Evolutionary conservation across 2,888 invertebrate genomes (phyloP).

Genomic region (Monochamus alternatus): DNA sequence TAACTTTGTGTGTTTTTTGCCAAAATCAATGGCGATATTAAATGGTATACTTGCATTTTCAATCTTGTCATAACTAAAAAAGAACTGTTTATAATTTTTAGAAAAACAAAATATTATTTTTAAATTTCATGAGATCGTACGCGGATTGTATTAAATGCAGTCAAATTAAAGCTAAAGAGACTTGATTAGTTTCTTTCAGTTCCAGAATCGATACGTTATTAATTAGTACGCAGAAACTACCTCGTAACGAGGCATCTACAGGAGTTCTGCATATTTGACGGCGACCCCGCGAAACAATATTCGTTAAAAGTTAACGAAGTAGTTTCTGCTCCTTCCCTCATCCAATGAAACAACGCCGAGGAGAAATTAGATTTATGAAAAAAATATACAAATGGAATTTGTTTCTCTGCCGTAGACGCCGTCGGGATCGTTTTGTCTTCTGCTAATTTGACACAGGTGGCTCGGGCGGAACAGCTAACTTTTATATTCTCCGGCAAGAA

Average conservation of each 20-base stretch:
- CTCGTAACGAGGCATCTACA: not conserved
- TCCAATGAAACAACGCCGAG: conserved; percentile 55
- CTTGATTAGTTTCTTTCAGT: not conserved
- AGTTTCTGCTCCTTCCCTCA: conserved; percentile 45
- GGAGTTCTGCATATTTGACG: conserved; percentile 38
- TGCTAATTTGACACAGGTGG: conserved; percentile 70
- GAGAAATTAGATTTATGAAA: conserved; percentile 62
- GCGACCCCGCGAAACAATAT: conserved; percentile 31
- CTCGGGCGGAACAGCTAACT: conserved; percentile 60
- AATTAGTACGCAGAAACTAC: conserved; percentile 5
- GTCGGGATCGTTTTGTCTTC: conserved; percentile 66
- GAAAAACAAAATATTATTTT: too few relatives aligned
- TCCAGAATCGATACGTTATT: not conserved
- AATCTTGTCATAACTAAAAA: too few relatives aligned
- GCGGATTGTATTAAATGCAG: too few relatives aligned
- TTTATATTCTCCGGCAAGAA: conserved; percentile 58
- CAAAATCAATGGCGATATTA: too few relatives aligned
- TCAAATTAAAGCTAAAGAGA: not conserved
- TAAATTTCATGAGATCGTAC: too few relatives aligned
- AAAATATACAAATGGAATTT: conserved; percentile 60
- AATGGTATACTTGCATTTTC: too few relatives aligned
- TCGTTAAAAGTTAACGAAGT: conserved; percentile 49
- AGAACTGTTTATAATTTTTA: too few relatives aligned
- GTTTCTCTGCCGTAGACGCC: conserved; percentile 57
- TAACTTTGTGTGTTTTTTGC: too few relatives aligned